Evolutionary conservation across 2,797 vertebrate species (phyloP).

Genomic region (Lemur catta): DNA sequence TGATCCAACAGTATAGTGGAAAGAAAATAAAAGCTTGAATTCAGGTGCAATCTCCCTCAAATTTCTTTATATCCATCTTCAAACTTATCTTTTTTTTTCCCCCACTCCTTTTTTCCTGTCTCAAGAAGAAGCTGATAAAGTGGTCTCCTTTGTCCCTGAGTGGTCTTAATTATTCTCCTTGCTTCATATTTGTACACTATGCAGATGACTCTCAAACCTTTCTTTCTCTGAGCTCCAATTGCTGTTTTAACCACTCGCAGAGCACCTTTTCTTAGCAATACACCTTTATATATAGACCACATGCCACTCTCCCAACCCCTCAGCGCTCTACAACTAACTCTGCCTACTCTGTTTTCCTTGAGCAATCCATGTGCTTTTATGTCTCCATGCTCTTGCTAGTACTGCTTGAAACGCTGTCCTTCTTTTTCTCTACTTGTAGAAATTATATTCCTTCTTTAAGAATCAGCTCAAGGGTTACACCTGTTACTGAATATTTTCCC

Average conservation of each 20-base stretch:
- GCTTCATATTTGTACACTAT: background rate
- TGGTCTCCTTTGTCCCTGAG: background rate
- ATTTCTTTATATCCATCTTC: background rate
- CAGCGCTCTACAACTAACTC: background rate
- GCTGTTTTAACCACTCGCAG: background rate
- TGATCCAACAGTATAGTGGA: background rate
- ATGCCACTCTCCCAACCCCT: background rate
- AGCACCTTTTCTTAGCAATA: background rate
- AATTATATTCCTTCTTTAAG: background rate
- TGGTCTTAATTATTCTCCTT: background rate
- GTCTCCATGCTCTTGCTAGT: background rate
- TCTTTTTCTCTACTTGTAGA: background rate
- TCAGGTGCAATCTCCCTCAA: background rate
- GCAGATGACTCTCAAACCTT: background rate
- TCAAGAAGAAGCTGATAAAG: background rate
- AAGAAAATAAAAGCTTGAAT: background rate
- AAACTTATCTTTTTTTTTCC: background rate
- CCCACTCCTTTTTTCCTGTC: background rate
- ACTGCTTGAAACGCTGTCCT: background rate
- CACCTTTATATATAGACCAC: background rate
- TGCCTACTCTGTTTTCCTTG: background rate
- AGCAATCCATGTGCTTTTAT: background rate
- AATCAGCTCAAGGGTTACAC: conserved; percentile 11
- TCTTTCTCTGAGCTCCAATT: background rate
- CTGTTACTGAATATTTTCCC: background rate